phyloP scores from a whole-genome alignment of 2,797 vertebrate genomes.

The Enteromius viviparus region DNA sequence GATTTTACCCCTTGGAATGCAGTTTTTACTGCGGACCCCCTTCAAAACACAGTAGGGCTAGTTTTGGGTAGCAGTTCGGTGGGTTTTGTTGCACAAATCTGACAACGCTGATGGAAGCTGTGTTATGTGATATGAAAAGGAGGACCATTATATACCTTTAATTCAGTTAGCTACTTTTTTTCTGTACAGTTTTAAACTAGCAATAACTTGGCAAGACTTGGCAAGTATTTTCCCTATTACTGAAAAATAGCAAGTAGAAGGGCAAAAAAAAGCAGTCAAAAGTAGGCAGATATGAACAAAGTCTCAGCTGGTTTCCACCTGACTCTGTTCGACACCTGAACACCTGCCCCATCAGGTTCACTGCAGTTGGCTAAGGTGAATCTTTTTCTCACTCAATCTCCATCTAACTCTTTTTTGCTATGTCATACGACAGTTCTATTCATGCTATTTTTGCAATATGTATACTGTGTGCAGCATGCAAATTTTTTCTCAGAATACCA shows the following conservation, averaged over 20 bases:
- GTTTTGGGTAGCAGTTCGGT: not conserved
- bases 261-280: not conserved
- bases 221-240: not conserved
- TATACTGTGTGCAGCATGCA: not conserved
- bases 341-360: constrained; percentile 71
- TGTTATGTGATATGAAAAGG: not conserved
- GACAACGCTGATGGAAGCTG: not conserved
- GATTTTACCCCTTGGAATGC: no score
- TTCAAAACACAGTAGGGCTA: not conserved
- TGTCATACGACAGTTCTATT: not conserved
- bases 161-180: not conserved
- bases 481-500: not conserved
- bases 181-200: not conserved
- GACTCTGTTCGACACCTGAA: constrained; percentile 75
- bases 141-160: not conserved
- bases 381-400: constrained; percentile 58
- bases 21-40: not conserved
- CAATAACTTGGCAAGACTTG: not conserved
- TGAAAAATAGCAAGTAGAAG: not conserved
- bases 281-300: not conserved
- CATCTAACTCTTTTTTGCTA: not conserved
- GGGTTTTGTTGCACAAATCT: not conserved
- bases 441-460: no score
- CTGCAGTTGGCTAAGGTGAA: constrained; percentile 71
- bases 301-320: constrained; percentile 78